phyloP scores from a whole-genome alignment of 2,888 invertebrate genomes.

The Callyntrura guangdongensis region DNA sequence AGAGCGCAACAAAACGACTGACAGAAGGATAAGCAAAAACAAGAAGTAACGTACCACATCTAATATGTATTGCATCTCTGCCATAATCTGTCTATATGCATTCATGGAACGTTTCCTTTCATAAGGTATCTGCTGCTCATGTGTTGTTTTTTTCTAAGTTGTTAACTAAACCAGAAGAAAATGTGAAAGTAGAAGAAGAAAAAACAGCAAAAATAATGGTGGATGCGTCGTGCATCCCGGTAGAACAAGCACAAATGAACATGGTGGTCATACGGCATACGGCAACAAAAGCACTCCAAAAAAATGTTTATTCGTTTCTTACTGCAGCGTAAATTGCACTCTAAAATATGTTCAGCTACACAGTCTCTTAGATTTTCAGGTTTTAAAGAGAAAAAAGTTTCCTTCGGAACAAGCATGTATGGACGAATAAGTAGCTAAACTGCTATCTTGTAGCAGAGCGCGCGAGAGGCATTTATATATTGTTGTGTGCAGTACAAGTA shows the following conservation, averaged over 20 bases:
- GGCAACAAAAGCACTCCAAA: slow-evolving; percentile 31
- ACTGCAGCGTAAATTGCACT: slow-evolving; percentile 66
- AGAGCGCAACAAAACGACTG: slow-evolving; percentile 33
- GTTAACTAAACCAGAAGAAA: slow-evolving; percentile 23
- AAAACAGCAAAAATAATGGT: not conserved
- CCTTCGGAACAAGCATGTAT: not conserved
- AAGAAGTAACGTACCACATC: slow-evolving; percentile 40
- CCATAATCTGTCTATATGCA: slow-evolving; percentile 74
- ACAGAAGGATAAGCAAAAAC: not conserved
- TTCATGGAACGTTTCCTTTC: slow-evolving; percentile 57
- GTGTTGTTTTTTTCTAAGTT: slow-evolving; percentile 8
- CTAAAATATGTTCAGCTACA: not conserved
- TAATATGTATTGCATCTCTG: slow-evolving; percentile 70
- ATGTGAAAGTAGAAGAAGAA: not conserved
- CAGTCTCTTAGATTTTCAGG: not conserved
- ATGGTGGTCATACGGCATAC: not conserved
- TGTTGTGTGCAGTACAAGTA: too few relatives aligned
- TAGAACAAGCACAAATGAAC: not conserved
- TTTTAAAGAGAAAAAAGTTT: slow-evolving; percentile 59
- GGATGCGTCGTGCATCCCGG: not conserved
- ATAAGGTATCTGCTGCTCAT: not conserved
- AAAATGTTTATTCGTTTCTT: not conserved
- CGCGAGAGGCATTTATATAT: not conserved
- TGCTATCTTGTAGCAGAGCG: not conserved
- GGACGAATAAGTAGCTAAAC: not conserved